Conservation (phyloP, 2,888 invertebrate genomes). For the Ormyrus thymus region DNA sequence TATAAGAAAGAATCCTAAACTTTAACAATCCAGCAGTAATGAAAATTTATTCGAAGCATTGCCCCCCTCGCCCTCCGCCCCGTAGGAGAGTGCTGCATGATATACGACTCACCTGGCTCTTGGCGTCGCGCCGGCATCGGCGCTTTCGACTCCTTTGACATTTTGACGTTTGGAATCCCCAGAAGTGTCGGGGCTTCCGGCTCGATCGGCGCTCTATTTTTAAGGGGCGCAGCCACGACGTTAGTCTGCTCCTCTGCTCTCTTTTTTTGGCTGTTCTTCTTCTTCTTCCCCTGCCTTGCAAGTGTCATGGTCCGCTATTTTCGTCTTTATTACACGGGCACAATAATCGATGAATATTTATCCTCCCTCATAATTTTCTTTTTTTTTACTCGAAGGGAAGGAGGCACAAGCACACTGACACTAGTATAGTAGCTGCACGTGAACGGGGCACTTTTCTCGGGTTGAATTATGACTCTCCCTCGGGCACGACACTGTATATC, state of each 20-base stretch:
- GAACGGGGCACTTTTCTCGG: no score
- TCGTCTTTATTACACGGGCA: background rate
- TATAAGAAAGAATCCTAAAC: no score
- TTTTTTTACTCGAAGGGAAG: no score
- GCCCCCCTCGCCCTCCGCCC: no score
- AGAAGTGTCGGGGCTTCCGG: constrained; percentile 52
- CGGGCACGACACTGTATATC: no score
- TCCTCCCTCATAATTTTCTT: no score
- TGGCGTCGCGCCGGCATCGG: constrained; percentile 29
- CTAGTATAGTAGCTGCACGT: no score
- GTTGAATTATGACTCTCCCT: no score
- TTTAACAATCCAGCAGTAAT: no score
- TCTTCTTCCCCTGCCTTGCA: constrained; percentile 63
- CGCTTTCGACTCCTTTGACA: constrained; percentile 51
- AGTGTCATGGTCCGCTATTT: constrained; percentile 61
- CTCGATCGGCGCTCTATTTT: constrained; percentile 47
- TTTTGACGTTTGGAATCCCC: constrained; percentile 50
- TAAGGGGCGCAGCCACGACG: constrained; percentile 20
- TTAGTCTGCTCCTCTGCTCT: background rate
- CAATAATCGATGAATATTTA: background rate
- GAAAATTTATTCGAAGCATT: no score
- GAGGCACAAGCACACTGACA: no score
- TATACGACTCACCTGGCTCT: constrained; percentile 59
- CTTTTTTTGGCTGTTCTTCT: constrained; percentile 61
- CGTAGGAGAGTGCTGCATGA: no score